These are phyloP conservation scores for Harpagifer antarcticus DNA, from an alignment of 2,797 vertebrate genomes.

Conservation along the genomic window DNA sequence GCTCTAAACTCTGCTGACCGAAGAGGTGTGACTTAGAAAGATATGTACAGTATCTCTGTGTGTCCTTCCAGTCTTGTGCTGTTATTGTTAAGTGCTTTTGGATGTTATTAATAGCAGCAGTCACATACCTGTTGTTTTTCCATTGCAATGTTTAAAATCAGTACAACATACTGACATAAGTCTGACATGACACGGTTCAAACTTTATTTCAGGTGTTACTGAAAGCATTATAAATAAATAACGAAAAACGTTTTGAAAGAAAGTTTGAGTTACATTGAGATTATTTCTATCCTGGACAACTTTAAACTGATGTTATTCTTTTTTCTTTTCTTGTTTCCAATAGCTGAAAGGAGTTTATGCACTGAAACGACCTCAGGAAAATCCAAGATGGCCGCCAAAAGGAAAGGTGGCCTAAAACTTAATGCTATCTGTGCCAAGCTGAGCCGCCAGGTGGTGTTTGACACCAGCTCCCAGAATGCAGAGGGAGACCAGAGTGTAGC, in stretches of 20 bases:
- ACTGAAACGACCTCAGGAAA: constrained; percentile 97
- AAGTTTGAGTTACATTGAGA: constrained; percentile 15
- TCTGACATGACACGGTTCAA: constrained; percentile 30
- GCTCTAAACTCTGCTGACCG: constrained; percentile 68
- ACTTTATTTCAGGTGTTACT: constrained; percentile 10
- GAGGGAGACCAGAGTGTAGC: constrained; percentile 84
- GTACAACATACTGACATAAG: constrained; percentile 38
- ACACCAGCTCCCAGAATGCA: constrained; percentile 89
- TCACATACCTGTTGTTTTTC: constrained; percentile 67
- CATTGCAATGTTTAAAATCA: constrained; percentile 59
- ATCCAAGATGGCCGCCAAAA: constrained; percentile 98
- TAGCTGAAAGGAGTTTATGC: constrained; percentile 99
- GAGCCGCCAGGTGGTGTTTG: constrained; percentile 97
- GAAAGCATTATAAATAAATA: constrained; percentile 12
- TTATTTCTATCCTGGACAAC: constrained; percentile 10
- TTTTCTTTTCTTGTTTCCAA: constrained; percentile 36
- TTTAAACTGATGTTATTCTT: constrained; percentile 32
- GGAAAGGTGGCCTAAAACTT: constrained; percentile 99
- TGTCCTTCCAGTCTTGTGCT: constrained; percentile 70
- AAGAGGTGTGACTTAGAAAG: constrained; percentile 77
- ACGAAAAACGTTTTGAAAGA: constrained; percentile 11
- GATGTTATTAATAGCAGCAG: constrained; percentile 77
- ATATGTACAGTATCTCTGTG: constrained; percentile 73
- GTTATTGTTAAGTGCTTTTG: constrained; percentile 76
- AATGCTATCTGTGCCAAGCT: constrained; percentile 99